phyloP scores from a whole-genome alignment of 2,888 invertebrate genomes.

The Cheilosia pagana region DNA sequence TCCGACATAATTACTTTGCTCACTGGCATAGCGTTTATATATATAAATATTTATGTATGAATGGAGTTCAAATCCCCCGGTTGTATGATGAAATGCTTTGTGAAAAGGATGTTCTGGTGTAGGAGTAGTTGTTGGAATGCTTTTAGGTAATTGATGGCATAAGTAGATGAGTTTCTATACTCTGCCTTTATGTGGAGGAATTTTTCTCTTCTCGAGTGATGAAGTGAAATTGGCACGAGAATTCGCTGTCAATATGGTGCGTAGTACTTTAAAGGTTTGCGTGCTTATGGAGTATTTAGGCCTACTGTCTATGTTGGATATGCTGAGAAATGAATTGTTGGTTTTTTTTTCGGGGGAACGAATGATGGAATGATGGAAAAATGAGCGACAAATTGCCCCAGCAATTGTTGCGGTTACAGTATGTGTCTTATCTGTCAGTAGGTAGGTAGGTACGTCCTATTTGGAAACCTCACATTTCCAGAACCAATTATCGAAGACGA shows the following conservation, averaged over 20 bases:
- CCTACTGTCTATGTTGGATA: no score
- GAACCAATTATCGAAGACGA: no score
- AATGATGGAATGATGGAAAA: no score
- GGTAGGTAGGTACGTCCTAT: no score
- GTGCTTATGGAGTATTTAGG: background rate
- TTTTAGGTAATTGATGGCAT: constrained; percentile 69
- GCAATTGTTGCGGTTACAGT: no score
- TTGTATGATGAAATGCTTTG: constrained; percentile 48
- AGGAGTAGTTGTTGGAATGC: constrained; percentile 39
- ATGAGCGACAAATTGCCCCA: no score
- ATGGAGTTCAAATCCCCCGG: constrained; percentile 52
- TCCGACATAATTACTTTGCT: constrained; percentile 71
- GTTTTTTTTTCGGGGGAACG: no score
- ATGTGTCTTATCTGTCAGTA: no score
- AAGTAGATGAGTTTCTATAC: constrained; percentile 60
- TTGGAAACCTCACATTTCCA: no score
- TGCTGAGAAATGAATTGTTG: no score
- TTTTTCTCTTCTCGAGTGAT: constrained; percentile 11
- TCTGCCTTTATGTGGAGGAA: constrained; percentile 3
- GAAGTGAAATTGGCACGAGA: constrained; percentile 50
- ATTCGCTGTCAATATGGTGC: constrained; percentile 30
- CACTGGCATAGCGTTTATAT: constrained; percentile 9
- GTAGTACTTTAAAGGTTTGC: background rate
- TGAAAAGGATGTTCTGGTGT: constrained; percentile 33
- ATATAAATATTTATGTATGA: background rate